phyloP scores from a whole-genome alignment of 1,140 invertebrate genomes.

The Palaemon carinicauda region DNA sequence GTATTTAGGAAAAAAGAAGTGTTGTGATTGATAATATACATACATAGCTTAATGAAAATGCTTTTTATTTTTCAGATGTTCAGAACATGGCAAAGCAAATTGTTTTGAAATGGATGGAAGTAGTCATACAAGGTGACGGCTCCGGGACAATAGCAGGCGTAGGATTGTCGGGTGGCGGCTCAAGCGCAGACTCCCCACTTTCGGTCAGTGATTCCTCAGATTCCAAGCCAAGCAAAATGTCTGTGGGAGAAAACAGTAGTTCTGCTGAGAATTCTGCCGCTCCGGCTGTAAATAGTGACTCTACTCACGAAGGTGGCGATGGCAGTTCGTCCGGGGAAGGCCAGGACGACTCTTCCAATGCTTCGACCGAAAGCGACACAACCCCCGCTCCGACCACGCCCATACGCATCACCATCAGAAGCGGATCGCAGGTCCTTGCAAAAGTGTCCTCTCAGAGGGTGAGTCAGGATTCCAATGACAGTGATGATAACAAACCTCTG shows the following conservation, averaged over 20 bases:
- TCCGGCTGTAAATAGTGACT: not conserved
- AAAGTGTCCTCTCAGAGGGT: constrained; percentile 63
- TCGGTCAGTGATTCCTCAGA: too few species aligned
- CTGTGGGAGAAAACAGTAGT: too few species aligned
- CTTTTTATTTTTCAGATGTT: constrained; percentile 71
- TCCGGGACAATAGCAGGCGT: constrained; percentile 65
- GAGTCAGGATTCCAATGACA: constrained; percentile 51
- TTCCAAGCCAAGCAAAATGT: too few species aligned
- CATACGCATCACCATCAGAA: constrained; percentile 72
- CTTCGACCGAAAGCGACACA: constrained; percentile 30
- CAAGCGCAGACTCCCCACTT: too few species aligned
- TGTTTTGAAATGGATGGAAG: constrained; percentile 90
- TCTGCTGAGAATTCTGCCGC: not conserved
- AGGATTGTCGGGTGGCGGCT: not conserved
- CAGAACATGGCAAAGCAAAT: constrained; percentile 78
- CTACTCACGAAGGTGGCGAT: constrained; percentile 1
- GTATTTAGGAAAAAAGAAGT: too few species aligned
- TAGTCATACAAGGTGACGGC: constrained; percentile 67
- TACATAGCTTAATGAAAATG: too few species aligned
- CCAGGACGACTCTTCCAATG: constrained; percentile 35
- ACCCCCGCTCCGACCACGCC: constrained; percentile 30
- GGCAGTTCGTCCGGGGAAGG: constrained; percentile 3
- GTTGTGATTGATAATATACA: too few species aligned
- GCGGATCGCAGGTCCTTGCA: constrained; percentile 77
- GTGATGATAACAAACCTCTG: constrained; percentile 50